phyloP scores from a whole-genome alignment of 1,140 invertebrate genomes.

The Cecropterus lyciades region DNA sequence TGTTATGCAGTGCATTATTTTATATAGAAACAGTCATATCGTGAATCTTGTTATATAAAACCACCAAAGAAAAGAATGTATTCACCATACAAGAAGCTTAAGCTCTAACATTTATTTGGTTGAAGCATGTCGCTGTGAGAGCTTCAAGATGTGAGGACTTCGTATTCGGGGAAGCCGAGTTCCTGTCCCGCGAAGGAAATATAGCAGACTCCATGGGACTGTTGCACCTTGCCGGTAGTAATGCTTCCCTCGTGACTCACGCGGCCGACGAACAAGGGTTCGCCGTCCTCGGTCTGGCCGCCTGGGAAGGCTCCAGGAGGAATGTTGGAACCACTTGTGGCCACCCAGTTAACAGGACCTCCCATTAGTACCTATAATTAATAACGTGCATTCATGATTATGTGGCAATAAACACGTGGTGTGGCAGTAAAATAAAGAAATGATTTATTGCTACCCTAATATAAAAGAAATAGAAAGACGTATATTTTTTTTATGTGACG shows the following conservation, averaged over 20 bases:
- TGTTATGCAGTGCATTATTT: constrained; percentile 50
- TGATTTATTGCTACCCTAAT: too few relatives aligned
- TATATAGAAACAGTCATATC: constrained; percentile 43
- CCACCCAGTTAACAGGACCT: constrained; percentile 86
- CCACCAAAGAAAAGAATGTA: constrained; percentile 1
- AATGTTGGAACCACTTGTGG: constrained; percentile 86
- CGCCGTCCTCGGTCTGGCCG: constrained; percentile 90
- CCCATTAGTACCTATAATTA: constrained; percentile 86
- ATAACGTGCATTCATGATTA: background rate
- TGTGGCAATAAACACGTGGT: too few relatives aligned
- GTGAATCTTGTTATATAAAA: constrained; percentile 33
- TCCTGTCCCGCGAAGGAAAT: constrained; percentile 89
- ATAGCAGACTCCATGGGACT: constrained; percentile 88
- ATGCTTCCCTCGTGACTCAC: constrained; percentile 87
- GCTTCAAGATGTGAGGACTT: constrained; percentile 86
- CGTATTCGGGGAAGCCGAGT: constrained; percentile 89
- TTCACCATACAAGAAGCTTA: background rate
- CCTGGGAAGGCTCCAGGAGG: constrained; percentile 89
- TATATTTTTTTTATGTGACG: too few relatives aligned
- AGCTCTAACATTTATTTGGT: constrained; percentile 6
- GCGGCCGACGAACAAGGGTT: constrained; percentile 89
- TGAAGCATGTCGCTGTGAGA: constrained; percentile 5
- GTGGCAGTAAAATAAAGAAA: too few relatives aligned
- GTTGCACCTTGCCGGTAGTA: constrained; percentile 89
- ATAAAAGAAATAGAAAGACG: too few relatives aligned